Evolutionary conservation across 2,888 invertebrate species (phyloP).

Genomic region (Cephalotes varians): DNA sequence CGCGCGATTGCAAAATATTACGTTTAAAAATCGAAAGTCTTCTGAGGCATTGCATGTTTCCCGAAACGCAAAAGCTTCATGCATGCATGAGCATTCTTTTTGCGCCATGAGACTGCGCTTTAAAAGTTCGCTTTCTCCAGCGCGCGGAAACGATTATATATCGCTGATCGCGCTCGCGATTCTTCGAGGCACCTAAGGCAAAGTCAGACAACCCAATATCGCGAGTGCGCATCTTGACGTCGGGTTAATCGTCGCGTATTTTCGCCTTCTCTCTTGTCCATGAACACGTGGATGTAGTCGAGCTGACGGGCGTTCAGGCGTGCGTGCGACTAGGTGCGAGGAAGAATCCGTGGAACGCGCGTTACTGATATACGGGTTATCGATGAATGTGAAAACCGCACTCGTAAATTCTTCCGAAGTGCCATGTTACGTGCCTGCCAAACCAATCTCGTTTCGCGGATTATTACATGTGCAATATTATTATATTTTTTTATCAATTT

Average conservation of each 20-base stretch:
- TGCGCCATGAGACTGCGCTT: slow-evolving; percentile 39
- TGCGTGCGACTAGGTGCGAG: slow-evolving; percentile 61
- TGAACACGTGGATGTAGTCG: not conserved
- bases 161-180: slow-evolving; percentile 25
- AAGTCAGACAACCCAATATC: slow-evolving; percentile 23
- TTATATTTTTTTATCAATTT: not conserved
- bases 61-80: slow-evolving; percentile 44
- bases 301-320: slow-evolving; percentile 30
- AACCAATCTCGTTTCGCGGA: not conserved
- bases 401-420: slow-evolving; percentile 61
- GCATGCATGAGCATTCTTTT: slow-evolving; percentile 42
- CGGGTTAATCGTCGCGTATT: slow-evolving; percentile 21
- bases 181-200: slow-evolving; percentile 4
- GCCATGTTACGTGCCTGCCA: slow-evolving; percentile 50
- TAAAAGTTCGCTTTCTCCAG: slow-evolving; percentile 45
- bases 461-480: not conserved
- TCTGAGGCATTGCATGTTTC: slow-evolving; percentile 16
- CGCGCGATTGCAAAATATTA: slow-evolving; percentile 11
- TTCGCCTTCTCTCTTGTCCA: slow-evolving; percentile 9
- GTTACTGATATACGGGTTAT: slow-evolving; percentile 54
- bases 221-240: slow-evolving; percentile 35
- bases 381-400: slow-evolving; percentile 59
- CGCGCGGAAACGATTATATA: slow-evolving; percentile 37
- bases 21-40: slow-evolving; percentile 38
- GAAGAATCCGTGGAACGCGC: slow-evolving; percentile 65